Evolutionary conservation across 2,888 invertebrate genomes (phyloP).

Genomic region (Entomobrya multifasciata): DNA sequence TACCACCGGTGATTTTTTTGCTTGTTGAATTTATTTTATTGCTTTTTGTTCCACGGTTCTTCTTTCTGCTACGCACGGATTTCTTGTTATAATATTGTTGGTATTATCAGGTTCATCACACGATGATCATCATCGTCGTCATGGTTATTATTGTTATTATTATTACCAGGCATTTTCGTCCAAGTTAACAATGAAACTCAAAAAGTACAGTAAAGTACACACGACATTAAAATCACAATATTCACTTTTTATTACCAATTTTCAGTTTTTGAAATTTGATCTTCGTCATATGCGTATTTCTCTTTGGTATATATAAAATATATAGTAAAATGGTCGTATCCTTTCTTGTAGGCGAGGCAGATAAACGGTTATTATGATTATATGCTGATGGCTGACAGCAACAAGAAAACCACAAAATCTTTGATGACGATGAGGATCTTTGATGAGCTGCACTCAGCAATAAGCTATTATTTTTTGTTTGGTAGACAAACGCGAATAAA

Average conservation of each 20-base stretch:
- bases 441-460: too few species aligned
- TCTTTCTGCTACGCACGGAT: neutral
- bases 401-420: too few species aligned
- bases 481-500: too few species aligned
- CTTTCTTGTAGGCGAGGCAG: neutral
- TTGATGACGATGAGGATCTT: too few species aligned
- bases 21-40: neutral
- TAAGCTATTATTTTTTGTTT: too few species aligned
- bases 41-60: neutral
- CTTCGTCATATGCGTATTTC: neutral
- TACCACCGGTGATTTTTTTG: too few species aligned
- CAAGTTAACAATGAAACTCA: neutral
- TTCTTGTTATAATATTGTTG: too few species aligned
- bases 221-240: neutral
- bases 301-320: too few species aligned
- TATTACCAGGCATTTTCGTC: neutral
- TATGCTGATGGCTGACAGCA: too few species aligned
- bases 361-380: too few species aligned
- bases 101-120: too few species aligned
- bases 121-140: neutral
- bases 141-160: neutral
- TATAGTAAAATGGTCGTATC: neutral
- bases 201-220: neutral
- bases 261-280: too few species aligned
- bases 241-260: neutral